These are phyloP conservation scores for Haemorhous mexicanus DNA, from an alignment of 2,113 vertebrate genomes.

Conservation along the genomic window DNA sequence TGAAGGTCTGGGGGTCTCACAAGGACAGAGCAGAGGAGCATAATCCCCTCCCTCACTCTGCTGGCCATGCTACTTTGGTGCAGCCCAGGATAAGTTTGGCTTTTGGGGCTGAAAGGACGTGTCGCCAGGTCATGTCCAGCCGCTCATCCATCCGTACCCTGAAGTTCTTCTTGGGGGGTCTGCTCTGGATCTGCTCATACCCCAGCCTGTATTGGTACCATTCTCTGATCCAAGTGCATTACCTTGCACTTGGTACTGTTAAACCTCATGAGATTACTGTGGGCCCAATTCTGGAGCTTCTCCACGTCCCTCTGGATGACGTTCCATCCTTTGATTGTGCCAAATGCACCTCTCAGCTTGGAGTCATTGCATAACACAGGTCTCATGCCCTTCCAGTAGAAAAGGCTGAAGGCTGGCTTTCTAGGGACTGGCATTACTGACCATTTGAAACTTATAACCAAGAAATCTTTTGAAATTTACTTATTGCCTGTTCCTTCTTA, in stretches of 20 bases:
- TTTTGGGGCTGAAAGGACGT: not conserved
- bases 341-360: not conserved
- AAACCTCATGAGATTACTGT: not conserved
- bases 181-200: not conserved
- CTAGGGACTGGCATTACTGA: not conserved
- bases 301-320: not conserved
- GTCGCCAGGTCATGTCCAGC: not conserved
- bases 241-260: not conserved
- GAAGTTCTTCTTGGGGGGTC: not conserved
- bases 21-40: not conserved
- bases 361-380: not conserved
- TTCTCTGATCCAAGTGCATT: not conserved
- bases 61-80: rapidly evolving
- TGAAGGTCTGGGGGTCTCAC: not conserved
- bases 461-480: not conserved
- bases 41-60: rapidly evolving
- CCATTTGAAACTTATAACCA: not conserved
- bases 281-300: not conserved
- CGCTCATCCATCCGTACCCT: not conserved
- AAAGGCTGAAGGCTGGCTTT: not conserved
- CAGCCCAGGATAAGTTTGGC: too few relatives aligned
- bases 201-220: not conserved
- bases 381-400: not conserved
- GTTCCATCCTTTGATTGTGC: not conserved
- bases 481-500: not conserved